Conservation (phyloP, 2,113 vertebrate species). For the Aix galericulata region DNA sequence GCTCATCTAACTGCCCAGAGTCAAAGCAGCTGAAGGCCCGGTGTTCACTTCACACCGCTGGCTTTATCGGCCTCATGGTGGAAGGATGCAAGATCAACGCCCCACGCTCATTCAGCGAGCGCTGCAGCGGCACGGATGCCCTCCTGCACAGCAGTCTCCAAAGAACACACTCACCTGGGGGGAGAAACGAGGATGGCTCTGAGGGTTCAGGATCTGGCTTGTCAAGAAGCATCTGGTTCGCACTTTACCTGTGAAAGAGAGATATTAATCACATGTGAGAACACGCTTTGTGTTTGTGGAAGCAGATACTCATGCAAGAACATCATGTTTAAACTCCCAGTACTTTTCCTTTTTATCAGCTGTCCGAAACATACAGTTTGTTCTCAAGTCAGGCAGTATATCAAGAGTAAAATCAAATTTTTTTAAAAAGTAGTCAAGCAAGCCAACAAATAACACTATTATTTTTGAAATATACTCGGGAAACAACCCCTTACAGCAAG, state of each 20-base stretch:
- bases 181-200: background rate
- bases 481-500: background rate
- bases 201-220: background rate
- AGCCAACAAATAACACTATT: background rate
- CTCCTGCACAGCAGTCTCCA: background rate
- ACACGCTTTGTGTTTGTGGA: accelerated
- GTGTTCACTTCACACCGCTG: background rate
- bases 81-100: background rate
- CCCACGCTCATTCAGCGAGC: accelerated
- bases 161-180: background rate
- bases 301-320: background rate
- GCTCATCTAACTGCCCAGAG: background rate
- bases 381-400: background rate
- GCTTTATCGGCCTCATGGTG: background rate
- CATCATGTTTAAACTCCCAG: background rate
- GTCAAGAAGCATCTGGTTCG: background rate
- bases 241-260: background rate
- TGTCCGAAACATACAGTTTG: background rate
- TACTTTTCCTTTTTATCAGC: background rate
- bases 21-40: background rate
- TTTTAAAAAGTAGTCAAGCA: background rate
- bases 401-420: background rate
- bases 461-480: background rate
- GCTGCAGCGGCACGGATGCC: accelerated
- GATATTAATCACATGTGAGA: background rate